A percentile compares a stretch with the other conserved stretches of the same genome.
These are phyloP conservation scores for Parapristionchus giblindavisi DNA, from an alignment of 2,888 invertebrate genomes.

Conservation along the genomic window DNA sequence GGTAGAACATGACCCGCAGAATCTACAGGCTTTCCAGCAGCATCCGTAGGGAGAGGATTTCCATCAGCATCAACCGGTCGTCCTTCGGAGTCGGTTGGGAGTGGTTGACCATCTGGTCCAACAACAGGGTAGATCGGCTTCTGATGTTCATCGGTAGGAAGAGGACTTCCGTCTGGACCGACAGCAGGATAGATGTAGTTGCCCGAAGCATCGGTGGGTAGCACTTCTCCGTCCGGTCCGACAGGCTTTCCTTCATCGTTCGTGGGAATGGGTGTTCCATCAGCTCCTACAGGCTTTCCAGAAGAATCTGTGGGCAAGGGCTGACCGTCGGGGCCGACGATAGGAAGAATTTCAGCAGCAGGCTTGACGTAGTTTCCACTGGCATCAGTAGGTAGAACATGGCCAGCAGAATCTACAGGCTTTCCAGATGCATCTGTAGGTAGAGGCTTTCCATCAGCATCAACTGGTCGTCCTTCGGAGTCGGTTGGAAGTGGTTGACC, in stretches of 20 bases:
- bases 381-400: conserved; percentile 33
- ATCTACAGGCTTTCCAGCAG: conserved; percentile 32
- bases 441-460: conserved; percentile 48
- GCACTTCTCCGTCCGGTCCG: conserved; percentile 37
- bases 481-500: conserved; percentile 47
- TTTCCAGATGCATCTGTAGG: conserved; percentile 53
- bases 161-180: conserved; percentile 42
- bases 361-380: conserved; percentile 38
- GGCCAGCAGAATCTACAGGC: conserved; percentile 40
- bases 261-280: conserved; percentile 45
- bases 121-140: conserved; percentile 47
- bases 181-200: conserved; percentile 37
- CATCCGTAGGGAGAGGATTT: conserved; percentile 41
- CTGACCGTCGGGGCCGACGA: conserved; percentile 45
- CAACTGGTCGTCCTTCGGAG: conserved; percentile 40
- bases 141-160: conserved; percentile 50
- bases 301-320: conserved; percentile 48
- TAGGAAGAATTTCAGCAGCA: conserved; percentile 34
- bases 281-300: conserved; percentile 45
- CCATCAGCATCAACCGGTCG: conserved; percentile 47
- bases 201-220: conserved; percentile 44
- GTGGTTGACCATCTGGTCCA: conserved; percentile 32
- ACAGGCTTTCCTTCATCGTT: conserved; percentile 39
- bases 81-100: conserved; percentile 38
- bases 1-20: conserved; percentile 4